Percentiles rank a stretch among this genome's conserved stretches.
Conservation (phyloP, 2,888 invertebrate genomes). For the Trypoxylon attenuatum region DNA sequence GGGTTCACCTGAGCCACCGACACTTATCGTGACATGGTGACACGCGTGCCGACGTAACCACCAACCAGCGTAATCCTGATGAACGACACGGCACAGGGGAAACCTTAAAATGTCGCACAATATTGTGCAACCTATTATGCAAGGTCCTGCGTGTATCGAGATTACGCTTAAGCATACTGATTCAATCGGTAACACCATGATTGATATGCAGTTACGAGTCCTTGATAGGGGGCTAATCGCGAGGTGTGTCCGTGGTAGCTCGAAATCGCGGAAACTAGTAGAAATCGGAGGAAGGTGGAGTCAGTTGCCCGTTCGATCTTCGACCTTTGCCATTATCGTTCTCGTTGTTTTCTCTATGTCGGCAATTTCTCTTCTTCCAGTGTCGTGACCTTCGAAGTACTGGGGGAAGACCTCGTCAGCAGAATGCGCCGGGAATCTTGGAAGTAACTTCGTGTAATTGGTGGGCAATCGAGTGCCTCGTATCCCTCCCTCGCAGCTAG, state of each 20-base stretch:
- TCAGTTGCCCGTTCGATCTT: not conserved
- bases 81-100: not conserved
- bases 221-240: too few species aligned
- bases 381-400: conserved; percentile 25
- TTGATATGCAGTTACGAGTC: too few species aligned
- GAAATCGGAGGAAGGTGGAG: conserved; percentile 11
- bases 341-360: conserved; percentile 6
- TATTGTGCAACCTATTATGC: not conserved
- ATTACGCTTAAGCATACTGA: too few species aligned
- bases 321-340: conserved; percentile 9
- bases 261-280: too few species aligned
- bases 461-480: conserved; percentile 25
- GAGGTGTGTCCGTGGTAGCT: too few species aligned
- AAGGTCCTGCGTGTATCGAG: too few species aligned
- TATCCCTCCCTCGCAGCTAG: too few species aligned
- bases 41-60: too few species aligned
- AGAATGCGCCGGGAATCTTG: conserved; percentile 27
- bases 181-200: too few species aligned
- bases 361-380: conserved; percentile 10
- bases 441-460: conserved; percentile 37
- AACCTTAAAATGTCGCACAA: not conserved
- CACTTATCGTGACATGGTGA: not conserved
- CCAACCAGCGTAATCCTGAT: not conserved
- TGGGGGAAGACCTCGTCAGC: conserved; percentile 12
- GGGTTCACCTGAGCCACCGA: not conserved